A percentile compares a stretch with the other conserved stretches of the same genome.
phyloP scores from a whole-genome alignment of 2,888 invertebrate genomes.

The Drosophila emarginata region DNA sequence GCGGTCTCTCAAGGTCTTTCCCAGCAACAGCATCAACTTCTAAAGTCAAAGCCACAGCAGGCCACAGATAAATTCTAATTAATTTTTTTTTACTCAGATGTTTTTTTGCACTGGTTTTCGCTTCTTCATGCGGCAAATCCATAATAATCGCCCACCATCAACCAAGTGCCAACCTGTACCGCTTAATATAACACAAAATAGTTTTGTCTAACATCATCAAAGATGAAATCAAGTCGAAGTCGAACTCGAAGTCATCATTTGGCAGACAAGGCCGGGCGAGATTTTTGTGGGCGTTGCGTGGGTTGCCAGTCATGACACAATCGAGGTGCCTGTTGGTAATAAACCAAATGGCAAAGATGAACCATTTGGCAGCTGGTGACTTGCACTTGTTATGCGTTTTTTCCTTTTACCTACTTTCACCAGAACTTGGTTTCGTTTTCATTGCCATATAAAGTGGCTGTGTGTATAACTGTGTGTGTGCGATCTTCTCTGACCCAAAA shows the following conservation, averaged over 20 bases:
- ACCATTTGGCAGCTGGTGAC: constrained; percentile 37
- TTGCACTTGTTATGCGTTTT: constrained; percentile 71
- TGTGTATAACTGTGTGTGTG: not conserved
- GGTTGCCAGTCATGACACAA: constrained; percentile 65
- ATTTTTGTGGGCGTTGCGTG: constrained; percentile 58
- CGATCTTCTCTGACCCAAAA: constrained; percentile 15
- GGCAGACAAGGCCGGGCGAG: constrained; percentile 32
- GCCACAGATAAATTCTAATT: constrained; percentile 54
- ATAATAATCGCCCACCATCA: constrained; percentile 48
- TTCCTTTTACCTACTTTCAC: constrained; percentile 64
- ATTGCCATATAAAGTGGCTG: constrained; percentile 55
- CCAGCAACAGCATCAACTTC: constrained; percentile 41
- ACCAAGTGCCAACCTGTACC: constrained; percentile 41
- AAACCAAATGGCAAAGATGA: constrained; percentile 18
- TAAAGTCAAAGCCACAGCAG: constrained; percentile 46
- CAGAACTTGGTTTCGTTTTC: constrained; percentile 72
- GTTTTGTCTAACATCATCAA: constrained; percentile 30
- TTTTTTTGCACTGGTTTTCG: constrained; percentile 44
- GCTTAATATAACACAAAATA: not conserved
- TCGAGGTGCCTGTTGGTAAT: constrained; percentile 32
- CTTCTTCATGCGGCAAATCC: constrained; percentile 47
- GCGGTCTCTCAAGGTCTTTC: constrained; percentile 65
- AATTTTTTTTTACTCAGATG: constrained; percentile 44
- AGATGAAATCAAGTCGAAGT: constrained; percentile 6
- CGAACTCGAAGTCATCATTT: constrained; percentile 30